Percentiles rank a stretch among this genome's conserved stretches.
phyloP scores from a whole-genome alignment of 2,888 invertebrate genomes.

The Polyommatus iphigenia region DNA sequence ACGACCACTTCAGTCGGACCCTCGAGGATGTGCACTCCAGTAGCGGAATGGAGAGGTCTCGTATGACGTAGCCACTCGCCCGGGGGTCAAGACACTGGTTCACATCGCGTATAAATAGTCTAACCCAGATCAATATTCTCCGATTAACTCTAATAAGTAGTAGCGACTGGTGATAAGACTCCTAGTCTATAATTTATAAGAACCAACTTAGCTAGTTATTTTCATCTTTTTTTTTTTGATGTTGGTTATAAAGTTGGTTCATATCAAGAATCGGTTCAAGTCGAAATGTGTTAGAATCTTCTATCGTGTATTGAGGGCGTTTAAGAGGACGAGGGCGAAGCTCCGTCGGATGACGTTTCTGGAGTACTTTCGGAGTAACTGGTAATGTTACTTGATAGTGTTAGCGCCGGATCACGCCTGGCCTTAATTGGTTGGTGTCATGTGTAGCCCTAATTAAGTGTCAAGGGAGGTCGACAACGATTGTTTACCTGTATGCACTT shows the following conservation, averaged over 20 bases:
- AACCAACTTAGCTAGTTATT: too few relatives aligned
- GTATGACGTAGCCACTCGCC: neutral
- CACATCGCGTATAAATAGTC: neutral
- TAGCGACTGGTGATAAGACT: neutral
- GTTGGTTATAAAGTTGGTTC: constrained; percentile 8
- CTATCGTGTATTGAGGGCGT: neutral
- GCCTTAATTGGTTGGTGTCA: constrained; percentile 11
- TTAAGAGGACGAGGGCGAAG: neutral
- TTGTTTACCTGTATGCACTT: neutral
- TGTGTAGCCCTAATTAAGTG: constrained; percentile 5
- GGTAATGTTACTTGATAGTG: constrained; percentile 9
- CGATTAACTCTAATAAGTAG: neutral
- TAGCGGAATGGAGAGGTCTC: neutral
- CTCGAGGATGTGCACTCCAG: constrained; percentile 12
- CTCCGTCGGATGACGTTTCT: neutral
- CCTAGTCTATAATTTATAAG: neutral
- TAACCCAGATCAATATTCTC: constrained; percentile 17
- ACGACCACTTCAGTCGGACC: constrained; percentile 17
- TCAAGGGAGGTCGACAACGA: neutral
- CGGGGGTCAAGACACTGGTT: constrained; percentile 6
- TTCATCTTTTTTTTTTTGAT: neutral
- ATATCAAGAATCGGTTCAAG: neutral
- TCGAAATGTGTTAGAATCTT: neutral
- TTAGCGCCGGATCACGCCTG: neutral
- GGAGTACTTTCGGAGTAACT: constrained; percentile 2